Conservation (phyloP, 2,797 vertebrate genomes). For the Jordanella pulchra region DNA sequence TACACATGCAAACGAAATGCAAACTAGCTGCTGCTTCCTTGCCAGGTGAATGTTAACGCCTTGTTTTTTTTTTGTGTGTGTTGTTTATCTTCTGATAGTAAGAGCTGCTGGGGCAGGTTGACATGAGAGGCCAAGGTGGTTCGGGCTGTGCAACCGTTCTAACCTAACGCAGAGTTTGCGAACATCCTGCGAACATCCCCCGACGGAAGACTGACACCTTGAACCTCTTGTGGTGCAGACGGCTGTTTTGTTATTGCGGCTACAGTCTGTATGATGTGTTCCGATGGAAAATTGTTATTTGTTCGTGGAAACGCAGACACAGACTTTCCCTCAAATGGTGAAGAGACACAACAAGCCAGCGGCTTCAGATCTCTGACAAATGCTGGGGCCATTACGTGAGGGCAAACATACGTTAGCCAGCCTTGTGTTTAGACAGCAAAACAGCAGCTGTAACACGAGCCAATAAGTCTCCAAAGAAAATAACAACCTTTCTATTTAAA, state of each 20-base stretch:
- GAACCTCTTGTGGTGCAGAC: conserved; percentile 38
- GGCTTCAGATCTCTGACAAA: conserved; percentile 41
- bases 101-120: conserved; percentile 54
- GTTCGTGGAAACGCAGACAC: conserved; percentile 17
- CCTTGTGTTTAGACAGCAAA: conserved; percentile 25
- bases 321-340: conserved; percentile 17
- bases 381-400: conserved; percentile 28
- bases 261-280: conserved; percentile 40
- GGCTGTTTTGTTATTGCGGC: conserved; percentile 59
- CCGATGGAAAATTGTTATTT: conserved; percentile 60
- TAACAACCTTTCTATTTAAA: conserved; percentile 1
- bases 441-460: conserved; percentile 16
- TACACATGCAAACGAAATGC: conserved; percentile 65
- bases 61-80: conserved; percentile 14
- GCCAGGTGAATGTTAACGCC: conserved; percentile 51
- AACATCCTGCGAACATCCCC: conserved; percentile 34
- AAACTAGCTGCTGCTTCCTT: conserved; percentile 41
- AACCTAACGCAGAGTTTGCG: background rate
- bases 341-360: conserved; percentile 26
- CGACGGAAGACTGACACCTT: conserved; percentile 32
- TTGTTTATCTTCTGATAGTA: conserved; percentile 61
- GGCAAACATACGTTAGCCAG: background rate
- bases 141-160: conserved; percentile 12
- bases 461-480: conserved; percentile 31
- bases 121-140: conserved; percentile 52